phyloP scores from a whole-genome alignment of 1,140 invertebrate genomes.

The Hypsibius dujardini region DNA sequence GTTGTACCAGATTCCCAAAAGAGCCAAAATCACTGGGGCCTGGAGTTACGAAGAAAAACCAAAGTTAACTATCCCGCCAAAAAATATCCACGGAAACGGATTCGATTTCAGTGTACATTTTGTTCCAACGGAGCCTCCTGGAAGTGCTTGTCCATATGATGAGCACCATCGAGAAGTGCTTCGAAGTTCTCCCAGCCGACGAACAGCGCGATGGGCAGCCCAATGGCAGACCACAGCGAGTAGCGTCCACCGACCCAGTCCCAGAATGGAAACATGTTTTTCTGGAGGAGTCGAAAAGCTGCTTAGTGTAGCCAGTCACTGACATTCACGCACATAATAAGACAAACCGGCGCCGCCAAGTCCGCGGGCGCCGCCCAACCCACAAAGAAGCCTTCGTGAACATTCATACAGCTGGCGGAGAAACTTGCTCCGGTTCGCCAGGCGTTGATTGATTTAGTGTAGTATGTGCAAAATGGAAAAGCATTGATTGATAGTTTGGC shows the following conservation, averaged over 20 bases:
- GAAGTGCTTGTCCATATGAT: constrained; percentile 90
- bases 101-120: constrained; percentile 50
- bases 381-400: too few species aligned
- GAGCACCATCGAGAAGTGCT: constrained; percentile 68
- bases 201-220: constrained; percentile 70
- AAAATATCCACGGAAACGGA: constrained; percentile 18
- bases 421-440: too few species aligned
- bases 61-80: constrained; percentile 9
- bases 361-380: too few species aligned
- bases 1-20: constrained; percentile 86
- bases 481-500: too few species aligned
- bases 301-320: background rate
- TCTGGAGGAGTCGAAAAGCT: constrained; percentile 25
- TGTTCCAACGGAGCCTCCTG: constrained; percentile 62
- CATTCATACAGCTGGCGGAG: too few species aligned
- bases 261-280: constrained; percentile 99
- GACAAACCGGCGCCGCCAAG: background rate
- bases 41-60: constrained; percentile 34
- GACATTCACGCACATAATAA: background rate
- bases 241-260: constrained; percentile 98
- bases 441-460: too few species aligned
- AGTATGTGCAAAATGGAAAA: too few species aligned
- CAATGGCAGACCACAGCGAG: constrained; percentile 95
- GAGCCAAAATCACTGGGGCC: constrained; percentile 78
- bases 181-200: constrained; percentile 77